Conservation (phyloP, 2,888 invertebrate genomes). For the Eupithecia insigniata region DNA sequence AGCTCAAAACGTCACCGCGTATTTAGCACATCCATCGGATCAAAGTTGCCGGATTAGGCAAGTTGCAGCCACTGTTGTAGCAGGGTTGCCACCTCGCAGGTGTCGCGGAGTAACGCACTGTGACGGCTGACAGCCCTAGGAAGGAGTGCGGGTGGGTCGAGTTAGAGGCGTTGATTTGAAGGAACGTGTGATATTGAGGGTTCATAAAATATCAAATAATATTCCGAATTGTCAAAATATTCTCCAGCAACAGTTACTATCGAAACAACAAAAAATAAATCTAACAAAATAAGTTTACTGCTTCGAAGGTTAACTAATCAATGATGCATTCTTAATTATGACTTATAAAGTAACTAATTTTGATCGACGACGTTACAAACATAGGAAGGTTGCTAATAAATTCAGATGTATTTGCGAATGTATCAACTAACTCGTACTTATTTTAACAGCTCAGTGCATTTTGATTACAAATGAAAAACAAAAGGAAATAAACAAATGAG, state of each 20-base stretch:
- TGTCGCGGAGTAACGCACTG: constrained; percentile 57
- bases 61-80: constrained; percentile 44
- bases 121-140: constrained; percentile 62
- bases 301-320: not conserved
- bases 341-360: not conserved
- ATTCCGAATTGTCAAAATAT: not conserved
- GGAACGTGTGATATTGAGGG: not conserved
- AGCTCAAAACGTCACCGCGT: constrained; percentile 32
- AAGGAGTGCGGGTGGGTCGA: constrained; percentile 49
- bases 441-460: no score
- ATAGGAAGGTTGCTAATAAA: not conserved
- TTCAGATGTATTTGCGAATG: not conserved
- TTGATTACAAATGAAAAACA: no score
- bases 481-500: no score
- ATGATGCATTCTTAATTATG: no score
- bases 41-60: constrained; percentile 39
- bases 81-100: constrained; percentile 41
- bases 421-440: no score
- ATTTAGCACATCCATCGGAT: constrained; percentile 44
- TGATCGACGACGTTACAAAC: not conserved
- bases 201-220: not conserved
- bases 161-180: not conserved
- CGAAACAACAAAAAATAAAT: not conserved
- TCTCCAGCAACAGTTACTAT: not conserved
- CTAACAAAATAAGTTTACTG: not conserved